phyloP scores from a whole-genome alignment of 1,140 invertebrate genomes.

The Coelopa frigida region DNA sequence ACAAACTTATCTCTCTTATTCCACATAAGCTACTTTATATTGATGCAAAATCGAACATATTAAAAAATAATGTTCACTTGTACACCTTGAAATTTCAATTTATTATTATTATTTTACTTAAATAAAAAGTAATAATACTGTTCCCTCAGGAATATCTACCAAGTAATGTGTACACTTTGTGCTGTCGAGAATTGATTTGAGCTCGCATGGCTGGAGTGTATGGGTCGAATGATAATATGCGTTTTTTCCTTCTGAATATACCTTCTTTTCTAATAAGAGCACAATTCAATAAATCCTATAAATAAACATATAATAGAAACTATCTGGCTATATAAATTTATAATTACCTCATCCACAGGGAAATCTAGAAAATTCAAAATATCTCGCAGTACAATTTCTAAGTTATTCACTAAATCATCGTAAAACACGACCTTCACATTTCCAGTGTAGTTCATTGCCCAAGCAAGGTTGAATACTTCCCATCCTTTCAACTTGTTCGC shows the following conservation, averaged over 20 bases:
- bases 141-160: too few relatives aligned
- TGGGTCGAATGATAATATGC: slow-evolving; percentile 59
- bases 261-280: slow-evolving; percentile 58
- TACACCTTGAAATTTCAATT: too few relatives aligned
- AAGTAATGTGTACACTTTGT: slow-evolving; percentile 47
- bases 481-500: slow-evolving; percentile 57
- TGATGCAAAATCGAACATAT: too few relatives aligned
- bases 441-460: slow-evolving; percentile 62
- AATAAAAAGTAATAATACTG: too few relatives aligned
- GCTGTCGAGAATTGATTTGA: slow-evolving; percentile 45
- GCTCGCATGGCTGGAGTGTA: slow-evolving; percentile 56
- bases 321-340: background rate
- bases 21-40: too few relatives aligned
- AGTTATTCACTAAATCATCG: slow-evolving; percentile 57
- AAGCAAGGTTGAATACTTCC: slow-evolving; percentile 60
- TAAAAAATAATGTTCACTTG: too few relatives aligned
- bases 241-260: slow-evolving; percentile 60
- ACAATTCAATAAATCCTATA: slow-evolving; percentile 50
- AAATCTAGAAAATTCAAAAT: slow-evolving; percentile 58
- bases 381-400: slow-evolving; percentile 51
- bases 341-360: slow-evolving; percentile 41
- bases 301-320: slow-evolving; percentile 8
- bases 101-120: too few relatives aligned
- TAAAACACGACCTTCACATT: slow-evolving; percentile 64
- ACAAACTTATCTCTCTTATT: too few relatives aligned